These are phyloP conservation scores for Zapornia atra DNA, from an alignment of 2,113 vertebrate genomes.

Conservation along the genomic window DNA sequence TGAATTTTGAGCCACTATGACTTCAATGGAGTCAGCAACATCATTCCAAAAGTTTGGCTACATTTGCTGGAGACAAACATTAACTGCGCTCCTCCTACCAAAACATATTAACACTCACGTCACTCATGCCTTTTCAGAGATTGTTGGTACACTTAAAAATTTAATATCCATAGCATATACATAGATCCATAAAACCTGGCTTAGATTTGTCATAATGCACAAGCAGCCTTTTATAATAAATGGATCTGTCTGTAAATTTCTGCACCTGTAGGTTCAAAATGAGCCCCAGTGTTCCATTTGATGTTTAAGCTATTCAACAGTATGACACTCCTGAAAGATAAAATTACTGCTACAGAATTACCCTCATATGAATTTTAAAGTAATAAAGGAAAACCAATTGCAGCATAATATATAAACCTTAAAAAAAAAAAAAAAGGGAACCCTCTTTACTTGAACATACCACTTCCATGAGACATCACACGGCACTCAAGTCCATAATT, in stretches of 20 bases:
- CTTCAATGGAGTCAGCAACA: not conserved
- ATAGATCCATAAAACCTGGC: not conserved
- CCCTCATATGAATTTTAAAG: not conserved
- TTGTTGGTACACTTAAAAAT: not conserved
- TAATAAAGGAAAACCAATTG: not conserved
- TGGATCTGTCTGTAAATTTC: not conserved
- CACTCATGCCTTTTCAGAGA: not conserved
- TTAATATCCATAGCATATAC: not conserved
- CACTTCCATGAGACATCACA: not conserved
- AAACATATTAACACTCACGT: not conserved
- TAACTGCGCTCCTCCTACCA: not conserved
- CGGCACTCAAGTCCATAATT: not conserved
- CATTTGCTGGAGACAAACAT: not conserved
- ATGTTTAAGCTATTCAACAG: not conserved
- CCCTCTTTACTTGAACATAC: not conserved
- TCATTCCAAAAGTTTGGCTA: not conserved
- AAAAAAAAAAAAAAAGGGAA: not conserved
- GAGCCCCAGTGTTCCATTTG: not conserved
- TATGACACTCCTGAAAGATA: not conserved
- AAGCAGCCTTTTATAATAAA: not conserved
- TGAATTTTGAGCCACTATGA: rapidly evolving
- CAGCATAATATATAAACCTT: not conserved
- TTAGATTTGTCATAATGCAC: not conserved
- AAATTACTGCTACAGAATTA: not conserved
- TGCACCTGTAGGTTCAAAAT: not conserved